phyloP scores from a whole-genome alignment of 2,113 vertebrate genomes.

The Nothobranchius furzeri region DNA sequence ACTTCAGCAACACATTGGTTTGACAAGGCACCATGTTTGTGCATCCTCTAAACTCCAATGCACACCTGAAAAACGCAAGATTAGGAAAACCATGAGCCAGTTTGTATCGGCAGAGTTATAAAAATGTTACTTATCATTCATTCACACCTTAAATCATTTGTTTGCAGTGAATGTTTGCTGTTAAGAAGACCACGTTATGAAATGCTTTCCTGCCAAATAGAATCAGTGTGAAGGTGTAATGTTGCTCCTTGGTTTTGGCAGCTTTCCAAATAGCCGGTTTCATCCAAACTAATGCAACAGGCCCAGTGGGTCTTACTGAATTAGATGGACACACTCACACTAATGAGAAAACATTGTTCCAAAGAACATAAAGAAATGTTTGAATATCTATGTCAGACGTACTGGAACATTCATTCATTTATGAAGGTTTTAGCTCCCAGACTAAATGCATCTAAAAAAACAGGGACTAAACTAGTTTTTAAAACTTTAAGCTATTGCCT shows the following conservation, averaged over 20 bases:
- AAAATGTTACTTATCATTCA: conserved; percentile 10
- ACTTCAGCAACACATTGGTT: conserved; percentile 84
- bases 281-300: conserved; percentile 40
- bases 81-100: neutral
- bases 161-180: conserved; percentile 24
- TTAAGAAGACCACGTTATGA: conserved; percentile 11
- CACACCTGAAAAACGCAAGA: conserved; percentile 49
- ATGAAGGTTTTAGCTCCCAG: too few species aligned
- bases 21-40: conserved; percentile 83
- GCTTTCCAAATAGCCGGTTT: conserved; percentile 24
- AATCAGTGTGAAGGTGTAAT: conserved; percentile 39
- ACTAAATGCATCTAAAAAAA: too few species aligned
- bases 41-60: conserved; percentile 71
- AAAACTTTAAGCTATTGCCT: too few species aligned
- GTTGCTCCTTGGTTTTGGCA: conserved; percentile 44
- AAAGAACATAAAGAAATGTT: neutral
- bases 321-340: conserved; percentile 43
- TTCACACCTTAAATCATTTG: neutral
- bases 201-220: conserved; percentile 19
- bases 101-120: neutral
- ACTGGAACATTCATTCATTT: neutral
- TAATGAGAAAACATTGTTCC: conserved; percentile 24
- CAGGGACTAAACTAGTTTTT: too few species aligned
- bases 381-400: too few species aligned
- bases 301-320: conserved; percentile 47